These are phyloP conservation scores for Sympetrum striolatum DNA, from an alignment of 2,888 invertebrate species.

Conservation along the genomic window DNA sequence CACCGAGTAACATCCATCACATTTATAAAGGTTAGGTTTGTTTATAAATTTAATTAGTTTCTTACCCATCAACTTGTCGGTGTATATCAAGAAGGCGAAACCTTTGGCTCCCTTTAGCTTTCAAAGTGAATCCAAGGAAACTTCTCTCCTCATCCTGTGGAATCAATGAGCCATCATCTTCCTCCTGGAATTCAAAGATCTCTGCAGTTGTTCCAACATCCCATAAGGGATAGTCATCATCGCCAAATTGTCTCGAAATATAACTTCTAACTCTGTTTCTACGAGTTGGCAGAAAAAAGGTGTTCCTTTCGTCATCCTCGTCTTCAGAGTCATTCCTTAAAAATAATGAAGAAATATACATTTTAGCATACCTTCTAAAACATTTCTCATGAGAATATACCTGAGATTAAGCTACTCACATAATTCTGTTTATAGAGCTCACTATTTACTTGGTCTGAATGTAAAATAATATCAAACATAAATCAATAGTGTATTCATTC, in stretches of 20 bases:
- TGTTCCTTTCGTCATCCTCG: conserved; percentile 1
- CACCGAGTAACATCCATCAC: no score
- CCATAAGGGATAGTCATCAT: conserved; percentile 22
- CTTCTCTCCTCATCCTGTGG: conserved; percentile 1
- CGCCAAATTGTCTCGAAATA: background rate
- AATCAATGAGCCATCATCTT: conserved; percentile 53
- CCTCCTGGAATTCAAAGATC: conserved; percentile 68
- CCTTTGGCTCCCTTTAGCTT: conserved; percentile 79
- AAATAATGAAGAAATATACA: background rate
- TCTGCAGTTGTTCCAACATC: conserved; percentile 71
- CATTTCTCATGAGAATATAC: no score
- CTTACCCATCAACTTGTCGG: conserved; percentile 59
- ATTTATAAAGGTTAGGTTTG: background rate
- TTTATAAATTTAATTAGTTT: background rate
- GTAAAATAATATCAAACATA: no score
- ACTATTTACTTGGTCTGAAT: no score
- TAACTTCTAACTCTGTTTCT: background rate
- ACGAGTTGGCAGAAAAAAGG: background rate
- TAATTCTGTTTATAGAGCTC: no score
- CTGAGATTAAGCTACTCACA: no score
- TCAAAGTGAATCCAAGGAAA: conserved; percentile 66
- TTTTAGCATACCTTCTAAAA: no score
- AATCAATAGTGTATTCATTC: no score
- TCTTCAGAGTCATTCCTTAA: conserved; percentile 27
- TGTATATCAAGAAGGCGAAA: conserved; percentile 67